Evolutionary conservation across 1,140 invertebrate species (phyloP).

Genomic region (Drosophila kepulauana): DNA sequence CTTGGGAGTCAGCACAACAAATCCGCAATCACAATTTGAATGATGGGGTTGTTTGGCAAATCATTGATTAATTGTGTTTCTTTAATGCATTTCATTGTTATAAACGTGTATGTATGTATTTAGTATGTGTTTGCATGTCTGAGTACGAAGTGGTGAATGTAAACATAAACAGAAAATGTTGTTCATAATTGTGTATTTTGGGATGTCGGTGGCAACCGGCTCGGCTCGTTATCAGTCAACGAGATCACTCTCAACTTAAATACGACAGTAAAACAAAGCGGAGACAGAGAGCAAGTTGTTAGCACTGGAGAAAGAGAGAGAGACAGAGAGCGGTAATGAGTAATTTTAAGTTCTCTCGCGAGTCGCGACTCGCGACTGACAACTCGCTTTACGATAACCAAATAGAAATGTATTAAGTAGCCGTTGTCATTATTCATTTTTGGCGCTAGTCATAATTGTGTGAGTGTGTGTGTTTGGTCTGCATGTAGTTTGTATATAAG

Average conservation of each 20-base stretch:
- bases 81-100: background rate
- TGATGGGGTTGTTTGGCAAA: background rate
- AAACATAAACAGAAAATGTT: slow-evolving; percentile 20
- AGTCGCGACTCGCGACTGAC: slow-evolving; percentile 13
- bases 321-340: slow-evolving; percentile 14
- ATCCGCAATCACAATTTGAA: background rate
- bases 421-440: slow-evolving; percentile 52
- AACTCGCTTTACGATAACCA: slow-evolving; percentile 44
- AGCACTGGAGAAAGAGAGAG: background rate
- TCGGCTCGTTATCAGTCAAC: slow-evolving; percentile 50
- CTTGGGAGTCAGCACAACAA: background rate
- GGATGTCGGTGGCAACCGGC: slow-evolving; percentile 26
- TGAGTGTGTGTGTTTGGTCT: slow-evolving; percentile 17
- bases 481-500: slow-evolving; percentile 47
- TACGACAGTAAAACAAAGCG: slow-evolving; percentile 20
- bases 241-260: slow-evolving; percentile 46
- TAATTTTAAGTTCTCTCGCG: slow-evolving; percentile 10
- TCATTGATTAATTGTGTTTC: background rate
- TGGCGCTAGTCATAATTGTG: slow-evolving; percentile 32
- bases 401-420: slow-evolving; percentile 40
- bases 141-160: background rate
- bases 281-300: background rate
- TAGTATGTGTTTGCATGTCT: background rate
- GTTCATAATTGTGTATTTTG: slow-evolving; percentile 9
- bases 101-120: background rate